These are phyloP conservation scores for Pyxicephalus adspersus DNA, from an alignment of 2,113 vertebrate species.

Conservation along the genomic window DNA sequence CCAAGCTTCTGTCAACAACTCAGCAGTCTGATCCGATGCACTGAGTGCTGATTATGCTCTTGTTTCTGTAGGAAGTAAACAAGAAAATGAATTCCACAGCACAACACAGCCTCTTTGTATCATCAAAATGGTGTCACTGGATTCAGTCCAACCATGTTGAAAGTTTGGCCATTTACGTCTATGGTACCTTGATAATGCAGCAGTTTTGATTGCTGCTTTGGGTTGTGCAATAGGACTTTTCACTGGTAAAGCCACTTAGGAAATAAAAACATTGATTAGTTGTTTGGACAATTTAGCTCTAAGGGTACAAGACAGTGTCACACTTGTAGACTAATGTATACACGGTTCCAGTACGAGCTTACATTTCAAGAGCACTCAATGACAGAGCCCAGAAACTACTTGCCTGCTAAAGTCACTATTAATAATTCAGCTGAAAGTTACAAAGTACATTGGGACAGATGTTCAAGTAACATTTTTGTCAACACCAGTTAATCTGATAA, in stretches of 20 bases:
- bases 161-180: constrained; percentile 82
- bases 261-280: constrained; percentile 83
- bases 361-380: constrained; percentile 77
- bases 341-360: constrained; percentile 73
- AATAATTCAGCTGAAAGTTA: constrained; percentile 76
- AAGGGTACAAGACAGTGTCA: constrained; percentile 72
- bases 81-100: constrained; percentile 86
- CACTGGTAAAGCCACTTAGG: constrained; percentile 78
- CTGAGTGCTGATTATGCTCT: constrained; percentile 84
- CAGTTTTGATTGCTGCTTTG: constrained; percentile 78
- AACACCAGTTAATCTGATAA: constrained; percentile 73
- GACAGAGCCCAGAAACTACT: constrained; percentile 73
- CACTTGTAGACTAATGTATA: constrained; percentile 78
- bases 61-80: constrained; percentile 89
- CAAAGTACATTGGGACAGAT: constrained; percentile 79
- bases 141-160: constrained; percentile 70
- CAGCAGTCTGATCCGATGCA: constrained; percentile 76
- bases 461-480: constrained; percentile 79
- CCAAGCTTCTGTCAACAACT: constrained; percentile 87
- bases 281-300: constrained; percentile 82
- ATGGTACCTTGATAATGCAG: constrained; percentile 73
- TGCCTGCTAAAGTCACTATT: constrained; percentile 74
- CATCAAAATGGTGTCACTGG: constrained; percentile 82
- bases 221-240: constrained; percentile 74
- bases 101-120: constrained; percentile 86